A percentile compares a stretch with the other conserved stretches of the same genome.
Evolutionary conservation across 2,113 vertebrate species (phyloP).

Genomic region (Xyrauchen texanus): DNA sequence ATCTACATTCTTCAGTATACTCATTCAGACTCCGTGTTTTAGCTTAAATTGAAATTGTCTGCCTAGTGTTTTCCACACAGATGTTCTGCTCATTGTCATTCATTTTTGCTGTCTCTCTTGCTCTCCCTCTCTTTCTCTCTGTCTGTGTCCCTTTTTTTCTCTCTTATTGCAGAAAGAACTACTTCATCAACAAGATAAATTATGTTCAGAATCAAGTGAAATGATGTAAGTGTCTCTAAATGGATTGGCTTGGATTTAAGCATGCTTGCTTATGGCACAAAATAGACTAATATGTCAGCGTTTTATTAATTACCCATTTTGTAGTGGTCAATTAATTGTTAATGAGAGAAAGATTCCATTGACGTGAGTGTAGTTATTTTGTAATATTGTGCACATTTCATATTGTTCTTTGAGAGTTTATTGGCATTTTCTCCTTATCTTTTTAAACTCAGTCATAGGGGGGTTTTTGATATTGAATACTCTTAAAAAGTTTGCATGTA

Average conservation of each 20-base stretch:
- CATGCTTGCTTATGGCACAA: background rate
- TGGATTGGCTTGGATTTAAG: background rate
- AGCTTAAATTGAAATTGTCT: background rate
- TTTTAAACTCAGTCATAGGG: background rate
- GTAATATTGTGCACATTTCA: background rate
- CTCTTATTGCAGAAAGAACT: constrained; percentile 55
- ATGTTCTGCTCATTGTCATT: background rate
- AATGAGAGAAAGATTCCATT: background rate
- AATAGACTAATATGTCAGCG: too few species aligned
- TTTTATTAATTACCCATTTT: constrained; percentile 1
- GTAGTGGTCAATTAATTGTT: background rate
- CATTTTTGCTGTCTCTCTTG: background rate
- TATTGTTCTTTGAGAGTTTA: background rate
- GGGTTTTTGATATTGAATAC: too few species aligned
- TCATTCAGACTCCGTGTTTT: background rate
- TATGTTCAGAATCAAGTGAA: constrained; percentile 53
- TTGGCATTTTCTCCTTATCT: background rate
- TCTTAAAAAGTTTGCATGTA: too few species aligned
- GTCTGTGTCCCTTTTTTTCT: background rate
- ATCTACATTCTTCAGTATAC: background rate
- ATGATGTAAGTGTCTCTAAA: constrained; percentile 63
- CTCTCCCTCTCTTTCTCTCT: constrained; percentile 1
- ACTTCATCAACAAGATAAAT: constrained; percentile 50
- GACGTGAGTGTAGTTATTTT: background rate
- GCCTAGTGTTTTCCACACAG: background rate